Evolutionary conservation across 2,888 invertebrate genomes (phyloP), one percentile per base, ranked within the genome.

Genomic region (Drosophila heteroneura): DNA sequence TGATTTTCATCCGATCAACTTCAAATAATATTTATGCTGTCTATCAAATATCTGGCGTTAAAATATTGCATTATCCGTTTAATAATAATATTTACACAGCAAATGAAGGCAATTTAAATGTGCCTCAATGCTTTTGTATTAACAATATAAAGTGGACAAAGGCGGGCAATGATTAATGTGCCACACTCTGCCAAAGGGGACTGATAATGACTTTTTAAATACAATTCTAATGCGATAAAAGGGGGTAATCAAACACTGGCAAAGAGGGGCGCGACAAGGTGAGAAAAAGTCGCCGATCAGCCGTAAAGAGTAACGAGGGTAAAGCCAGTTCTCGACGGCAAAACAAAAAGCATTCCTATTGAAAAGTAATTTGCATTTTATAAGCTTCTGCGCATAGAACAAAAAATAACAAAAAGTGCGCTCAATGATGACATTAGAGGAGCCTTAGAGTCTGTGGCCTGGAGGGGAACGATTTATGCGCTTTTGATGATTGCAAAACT

Each of bases 301-400:
- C 47, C 28, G 44, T 28, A 30, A 35, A 39, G 12, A 28, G 26
- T 32, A 41, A 16, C 16, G 22, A 53, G 64, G 70, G 61, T 52
- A 56, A 52, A 53, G 74, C 35, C 35, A 64, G 70, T 66, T 51
- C 16, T 59, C 5, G n/a, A 49, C 19, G 32, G 49, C 49, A 53
- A 76, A 67, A 76, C 26, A 76, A 26, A 47, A 41, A 41, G 5
- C 22, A 26, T 26, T 47, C 56, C 81, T 81, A 87, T 87, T 90
- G 90, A 90, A 90, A 80, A 81, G 90, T 88, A 88, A 87, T 90
- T 87, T 87, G 86, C 86, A 90, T 87, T 82, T 88, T 70, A 85
- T 86, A 90, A 81, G 79, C 77, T 73, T 44, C 62, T 70, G 59
- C 52, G 72, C 30, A 39, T 51, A 41, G 32, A 54, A 30, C 57